Base-by-base conservation (phyloP, 2,888 invertebrate species). In the Drosophila flavopinicola region DNA sequence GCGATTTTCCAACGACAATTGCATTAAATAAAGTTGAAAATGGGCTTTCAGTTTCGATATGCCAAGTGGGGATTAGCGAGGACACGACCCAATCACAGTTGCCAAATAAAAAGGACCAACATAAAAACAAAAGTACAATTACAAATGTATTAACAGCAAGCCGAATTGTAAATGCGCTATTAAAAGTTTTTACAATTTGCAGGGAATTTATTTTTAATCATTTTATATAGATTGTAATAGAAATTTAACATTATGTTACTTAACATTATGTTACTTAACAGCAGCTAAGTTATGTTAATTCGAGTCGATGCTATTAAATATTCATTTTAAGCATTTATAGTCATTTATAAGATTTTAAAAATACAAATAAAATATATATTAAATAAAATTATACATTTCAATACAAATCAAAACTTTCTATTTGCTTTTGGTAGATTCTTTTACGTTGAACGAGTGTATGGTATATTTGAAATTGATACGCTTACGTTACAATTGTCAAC, bases 1-100 rank as follows among this genome's bases (percentile, higher is more conserved):
- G 30, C n/a, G n/a, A 49, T 47, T 59, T 83, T 63, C 20, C 42
- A 66, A 44, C 32, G 42, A 17, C 57, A 67, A 76, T 76, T 64
- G 78, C 70, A 68, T 84, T 86, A 80, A 80, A 67, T 74, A 80
- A 87, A 71, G 67, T 77, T 70, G 61, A 56, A 77, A 86, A 77
- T 66, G 52, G 80, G 67, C 69, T 70, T 65, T 45, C 42, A 51
- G 45, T 41, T 51, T 51, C 35, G 47, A 45, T 59, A 56, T 58
- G 51, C 35, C 58, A 58, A 66, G 52, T 64, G 80, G 66, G 67
- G 85, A 76, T 86, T 80, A 87, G 60, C 74, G 60, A 33, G 63
- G 32, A 65, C 39, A 75, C 54, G 69, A 61, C 48, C 54, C 78
- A 85, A 85, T 84, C 66, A 64, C 56, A 61, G 60, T 63, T 63